phyloP scores from a whole-genome alignment of 2,888 invertebrate species.

The Pristionchus japonicus region DNA sequence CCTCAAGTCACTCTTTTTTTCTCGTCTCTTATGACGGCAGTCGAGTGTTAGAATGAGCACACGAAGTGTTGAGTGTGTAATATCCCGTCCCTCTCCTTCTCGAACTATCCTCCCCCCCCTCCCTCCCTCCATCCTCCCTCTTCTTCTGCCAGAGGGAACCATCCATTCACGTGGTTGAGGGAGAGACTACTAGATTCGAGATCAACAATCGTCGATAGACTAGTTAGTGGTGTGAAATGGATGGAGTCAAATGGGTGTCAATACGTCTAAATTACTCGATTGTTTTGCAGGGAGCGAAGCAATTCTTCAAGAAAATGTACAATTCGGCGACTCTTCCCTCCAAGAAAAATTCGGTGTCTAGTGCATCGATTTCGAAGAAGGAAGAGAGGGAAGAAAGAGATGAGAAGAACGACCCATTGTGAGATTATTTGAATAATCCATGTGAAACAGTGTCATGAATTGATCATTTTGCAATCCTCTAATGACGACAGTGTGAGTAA shows the following conservation, averaged over 20 bases:
- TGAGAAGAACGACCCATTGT: conserved; percentile 40
- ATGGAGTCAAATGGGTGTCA: background rate
- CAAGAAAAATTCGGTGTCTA: conserved; percentile 51
- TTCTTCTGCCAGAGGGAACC: background rate
- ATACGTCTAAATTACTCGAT: conserved; percentile 5
- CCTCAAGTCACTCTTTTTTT: conserved; percentile 29
- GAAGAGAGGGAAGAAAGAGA: conserved; percentile 37
- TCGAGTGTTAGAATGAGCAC: conserved; percentile 7
- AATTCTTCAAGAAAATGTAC: conserved; percentile 71
- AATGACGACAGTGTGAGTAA: background rate
- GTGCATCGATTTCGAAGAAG: conserved; percentile 35
- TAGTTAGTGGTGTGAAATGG: background rate
- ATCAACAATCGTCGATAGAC: background rate
- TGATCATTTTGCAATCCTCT: conserved; percentile 42
- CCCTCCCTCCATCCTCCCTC: too few relatives aligned
- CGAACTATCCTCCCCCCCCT: background rate
- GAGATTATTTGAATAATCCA: background rate
- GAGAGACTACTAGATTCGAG: background rate
- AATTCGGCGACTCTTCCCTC: conserved; percentile 67
- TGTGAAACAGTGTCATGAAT: conserved; percentile 53
- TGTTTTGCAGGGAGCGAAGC: conserved; percentile 60
- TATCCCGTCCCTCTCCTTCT: conserved; percentile 21
- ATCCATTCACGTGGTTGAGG: background rate
- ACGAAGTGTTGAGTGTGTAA: background rate
- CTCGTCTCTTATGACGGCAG: background rate